Evolutionary conservation across 2,888 invertebrate species (phyloP), one percentile per base, ranked within the genome.

Genomic region (Plusia festucae): DNA sequence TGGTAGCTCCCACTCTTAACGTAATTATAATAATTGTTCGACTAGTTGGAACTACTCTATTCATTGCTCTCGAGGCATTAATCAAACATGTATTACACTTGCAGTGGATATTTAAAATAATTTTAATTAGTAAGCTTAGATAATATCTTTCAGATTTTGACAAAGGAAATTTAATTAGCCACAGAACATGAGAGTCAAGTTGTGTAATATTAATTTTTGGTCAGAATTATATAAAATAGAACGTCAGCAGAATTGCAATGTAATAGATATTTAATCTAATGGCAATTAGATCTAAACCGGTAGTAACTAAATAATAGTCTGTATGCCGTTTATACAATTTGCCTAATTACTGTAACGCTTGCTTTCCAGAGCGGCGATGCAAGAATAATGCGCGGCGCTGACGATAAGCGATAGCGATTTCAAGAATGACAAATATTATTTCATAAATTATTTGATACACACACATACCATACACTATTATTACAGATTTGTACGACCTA

Each of bases 261-360:
- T 78, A 68, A 70, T 75, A 81, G 61, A 81, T 79, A 82, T 82
- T 82, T 88, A 87, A 88, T 88, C 87, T 88, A 82, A 85, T 85
- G 81, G 85, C 84, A 88, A 88, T 89, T 88, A 88, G 85, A 86
- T 88, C 85, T 86, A 85, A 88, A 82, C 89, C 87, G 89, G 89
- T 85, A 88, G 87, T 83, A 79, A 70, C 75, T 82, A 83, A 88
- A 88, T 90, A 88, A 89, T 88, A 83, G 88, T 82, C 82, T 85
- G 82, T 85, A 85, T 85, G 85, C 87, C 85, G 88, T 90, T 90
- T 90, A 91, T 87, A 90, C 89, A 90, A 90, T 91, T 91, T 88
- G 83, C 85, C 86, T 91, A 91, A 92, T 91, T 91, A 87, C 88
- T 85, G 86, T 85, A 88, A 84, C 87, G 88, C 86, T 86, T 85